phyloP scores from a whole-genome alignment of 2,113 vertebrate species.

The Pachypanchax playfairii region DNA sequence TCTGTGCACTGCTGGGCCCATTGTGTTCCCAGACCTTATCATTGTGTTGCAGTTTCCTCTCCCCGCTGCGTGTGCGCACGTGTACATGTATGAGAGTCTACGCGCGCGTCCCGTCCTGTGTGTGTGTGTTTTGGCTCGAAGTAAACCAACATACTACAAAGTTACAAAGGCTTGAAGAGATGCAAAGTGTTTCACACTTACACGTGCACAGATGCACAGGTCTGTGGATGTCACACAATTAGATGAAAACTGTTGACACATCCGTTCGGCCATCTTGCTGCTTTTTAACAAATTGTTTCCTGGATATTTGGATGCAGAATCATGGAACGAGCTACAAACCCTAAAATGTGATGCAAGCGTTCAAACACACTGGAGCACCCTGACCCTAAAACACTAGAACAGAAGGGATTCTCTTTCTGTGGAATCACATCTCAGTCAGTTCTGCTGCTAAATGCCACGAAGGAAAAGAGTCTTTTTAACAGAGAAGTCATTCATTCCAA shows the following conservation, averaged over 20 bases:
- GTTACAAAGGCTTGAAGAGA: constrained; percentile 22
- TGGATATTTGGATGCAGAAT: too few species aligned
- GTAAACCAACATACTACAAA: constrained; percentile 30
- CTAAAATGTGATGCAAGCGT: too few species aligned
- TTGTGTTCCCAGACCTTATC: constrained; percentile 83
- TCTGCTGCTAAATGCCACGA: constrained; percentile 28
- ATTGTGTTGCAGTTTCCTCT: constrained; percentile 84
- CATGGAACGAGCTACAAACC: background rate
- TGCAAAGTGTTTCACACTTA: constrained; percentile 25
- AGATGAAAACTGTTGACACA: background rate
- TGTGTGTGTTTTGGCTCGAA: constrained; percentile 21
- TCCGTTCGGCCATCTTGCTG: background rate
- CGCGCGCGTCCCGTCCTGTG: constrained; percentile 40
- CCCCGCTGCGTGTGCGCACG: constrained; percentile 48
- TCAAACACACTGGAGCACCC: too few species aligned
- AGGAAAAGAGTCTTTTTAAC: constrained; percentile 17
- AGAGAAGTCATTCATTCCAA: constrained; percentile 49
- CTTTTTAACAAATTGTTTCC: too few species aligned
- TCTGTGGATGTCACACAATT: background rate
- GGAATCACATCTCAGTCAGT: constrained; percentile 36
- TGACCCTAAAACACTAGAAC: background rate
- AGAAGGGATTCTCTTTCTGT: constrained; percentile 21
- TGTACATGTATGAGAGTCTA: constrained; percentile 48
- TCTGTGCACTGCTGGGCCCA: constrained; percentile 76
- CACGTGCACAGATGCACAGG: background rate